These are phyloP conservation scores for Apocrypta bakeri DNA, from an alignment of 1,140 invertebrate species.

Conservation along the genomic window DNA sequence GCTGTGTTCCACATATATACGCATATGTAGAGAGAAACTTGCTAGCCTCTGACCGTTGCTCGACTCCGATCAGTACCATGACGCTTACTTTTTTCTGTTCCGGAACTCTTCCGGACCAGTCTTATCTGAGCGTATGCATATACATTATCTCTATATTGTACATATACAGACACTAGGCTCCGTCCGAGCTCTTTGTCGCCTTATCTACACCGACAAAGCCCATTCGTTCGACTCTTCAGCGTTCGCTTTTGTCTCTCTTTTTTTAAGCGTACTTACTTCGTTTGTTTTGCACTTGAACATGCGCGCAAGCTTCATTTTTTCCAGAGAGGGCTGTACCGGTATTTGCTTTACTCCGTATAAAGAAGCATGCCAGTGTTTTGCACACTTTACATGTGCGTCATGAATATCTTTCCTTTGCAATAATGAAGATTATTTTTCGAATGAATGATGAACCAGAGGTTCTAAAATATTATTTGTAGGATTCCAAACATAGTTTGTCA, in stretches of 20 bases:
- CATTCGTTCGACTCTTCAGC: neutral
- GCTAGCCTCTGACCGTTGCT: neutral
- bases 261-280: too few relatives aligned
- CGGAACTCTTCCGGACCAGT: neutral
- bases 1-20: neutral
- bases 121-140: too few relatives aligned
- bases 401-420: neutral
- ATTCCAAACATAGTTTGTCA: too few relatives aligned
- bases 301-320: neutral
- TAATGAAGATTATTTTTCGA: too few relatives aligned
- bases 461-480: too few relatives aligned
- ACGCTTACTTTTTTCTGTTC: neutral
- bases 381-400: neutral
- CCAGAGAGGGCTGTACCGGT: neutral
- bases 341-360: neutral
- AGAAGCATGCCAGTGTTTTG: neutral
- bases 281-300: neutral
- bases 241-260: neutral
- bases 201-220: neutral
- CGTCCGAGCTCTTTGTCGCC: neutral
- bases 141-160: too few relatives aligned
- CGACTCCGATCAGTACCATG: neutral
- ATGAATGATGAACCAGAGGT: too few relatives aligned
- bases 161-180: neutral
- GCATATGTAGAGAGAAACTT: neutral